A percentile compares a stretch with the other conserved stretches of the same genome.
phyloP scores from a whole-genome alignment of 2,888 invertebrate genomes.

The Protodeltote pygarga region DNA sequence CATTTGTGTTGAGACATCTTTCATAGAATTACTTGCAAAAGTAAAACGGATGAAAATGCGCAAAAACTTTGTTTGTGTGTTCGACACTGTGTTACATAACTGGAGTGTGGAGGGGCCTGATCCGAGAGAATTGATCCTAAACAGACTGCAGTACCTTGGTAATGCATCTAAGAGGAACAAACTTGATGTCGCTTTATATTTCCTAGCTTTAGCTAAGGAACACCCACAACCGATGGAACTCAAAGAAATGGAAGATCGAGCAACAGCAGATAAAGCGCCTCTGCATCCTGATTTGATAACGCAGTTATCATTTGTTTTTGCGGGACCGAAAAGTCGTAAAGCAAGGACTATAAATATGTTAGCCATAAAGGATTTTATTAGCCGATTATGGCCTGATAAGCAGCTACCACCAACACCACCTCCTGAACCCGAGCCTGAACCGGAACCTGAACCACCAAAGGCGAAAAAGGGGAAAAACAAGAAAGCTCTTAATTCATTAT shows the following conservation, averaged over 20 bases:
- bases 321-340: conserved; percentile 15
- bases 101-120: conserved; percentile 53
- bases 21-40: conserved; percentile 46
- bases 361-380: conserved; percentile 17
- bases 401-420: conserved; percentile 4
- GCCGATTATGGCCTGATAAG: conserved; percentile 30
- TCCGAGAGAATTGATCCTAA: conserved; percentile 52
- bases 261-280: conserved; percentile 3
- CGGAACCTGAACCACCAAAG: neutral
- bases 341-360: conserved; percentile 16
- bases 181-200: conserved; percentile 50
- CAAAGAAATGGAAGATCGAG: conserved; percentile 12
- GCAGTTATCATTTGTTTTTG: conserved; percentile 13
- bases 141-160: conserved; percentile 55
- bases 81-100: conserved; percentile 51
- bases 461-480: too few species aligned
- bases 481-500: too few species aligned
- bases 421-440: conserved; percentile 10
- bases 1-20: conserved; percentile 54
- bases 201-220: conserved; percentile 33
- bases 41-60: conserved; percentile 52
- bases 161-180: conserved; percentile 35
- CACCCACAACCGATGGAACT: neutral
- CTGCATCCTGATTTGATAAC: conserved; percentile 12
- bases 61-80: conserved; percentile 48